Evolutionary conservation across 2,797 vertebrate genomes (phyloP).

Genomic region (Sebastes oblongus): DNA sequence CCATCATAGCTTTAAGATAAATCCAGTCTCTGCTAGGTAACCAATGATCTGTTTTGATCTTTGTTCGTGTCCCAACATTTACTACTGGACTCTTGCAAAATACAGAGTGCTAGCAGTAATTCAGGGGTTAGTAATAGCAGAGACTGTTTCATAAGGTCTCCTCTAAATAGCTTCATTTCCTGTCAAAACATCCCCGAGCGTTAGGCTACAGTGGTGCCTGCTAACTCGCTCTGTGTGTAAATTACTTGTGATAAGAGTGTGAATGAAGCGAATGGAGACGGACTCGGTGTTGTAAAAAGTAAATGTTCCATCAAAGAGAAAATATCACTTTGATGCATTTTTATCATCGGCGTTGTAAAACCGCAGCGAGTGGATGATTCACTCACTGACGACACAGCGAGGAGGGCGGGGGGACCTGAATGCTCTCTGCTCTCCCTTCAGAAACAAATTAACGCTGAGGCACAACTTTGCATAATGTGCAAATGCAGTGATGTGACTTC

Average conservation of each 20-base stretch:
- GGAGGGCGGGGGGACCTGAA: background rate
- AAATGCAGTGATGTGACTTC: slow-evolving; percentile 3
- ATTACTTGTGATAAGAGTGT: background rate
- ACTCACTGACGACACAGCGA: background rate
- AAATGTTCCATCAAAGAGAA: slow-evolving; percentile 17
- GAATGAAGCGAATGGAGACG: background rate
- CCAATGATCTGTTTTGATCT: no score
- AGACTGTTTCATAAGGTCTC: slow-evolving; percentile 8
- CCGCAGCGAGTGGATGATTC: slow-evolving; percentile 27
- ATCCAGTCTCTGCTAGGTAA: background rate
- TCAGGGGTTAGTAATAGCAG: background rate
- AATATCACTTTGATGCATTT: slow-evolving; percentile 20
- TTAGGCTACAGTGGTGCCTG: background rate
- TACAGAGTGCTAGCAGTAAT: background rate
- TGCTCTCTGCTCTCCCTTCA: background rate
- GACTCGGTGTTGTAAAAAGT: background rate
- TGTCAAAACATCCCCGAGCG: background rate
- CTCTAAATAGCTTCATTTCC: background rate
- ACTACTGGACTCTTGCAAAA: background rate
- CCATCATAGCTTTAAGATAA: background rate
- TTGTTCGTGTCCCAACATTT: no score
- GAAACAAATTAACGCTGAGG: slow-evolving; percentile 26
- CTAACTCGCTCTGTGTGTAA: background rate
- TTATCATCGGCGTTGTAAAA: slow-evolving; percentile 22
- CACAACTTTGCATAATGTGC: slow-evolving; percentile 37